A percentile compares a stretch with the other conserved stretches of the same genome.
These are phyloP conservation scores for Drosophila nikananu DNA, from an alignment of 1,140 invertebrate species.

Conservation along the genomic window DNA sequence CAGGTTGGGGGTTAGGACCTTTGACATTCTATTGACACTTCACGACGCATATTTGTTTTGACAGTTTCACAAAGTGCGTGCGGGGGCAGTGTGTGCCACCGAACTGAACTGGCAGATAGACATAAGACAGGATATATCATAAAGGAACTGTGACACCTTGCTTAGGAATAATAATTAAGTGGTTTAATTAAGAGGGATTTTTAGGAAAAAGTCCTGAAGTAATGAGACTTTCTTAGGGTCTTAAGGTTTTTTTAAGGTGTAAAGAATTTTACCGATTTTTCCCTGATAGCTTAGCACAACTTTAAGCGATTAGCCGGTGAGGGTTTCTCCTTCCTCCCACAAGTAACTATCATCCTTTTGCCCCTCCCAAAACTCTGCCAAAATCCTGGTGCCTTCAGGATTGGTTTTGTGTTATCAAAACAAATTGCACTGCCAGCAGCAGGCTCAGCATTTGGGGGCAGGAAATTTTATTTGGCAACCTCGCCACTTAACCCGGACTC, in stretches of 20 bases:
- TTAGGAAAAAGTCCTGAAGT: background rate
- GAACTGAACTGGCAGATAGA: constrained; percentile 19
- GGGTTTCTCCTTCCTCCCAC: background rate
- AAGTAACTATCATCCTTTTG: constrained; percentile 16
- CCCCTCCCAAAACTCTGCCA: background rate
- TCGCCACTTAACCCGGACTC: constrained; percentile 68
- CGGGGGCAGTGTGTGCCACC: constrained; percentile 14
- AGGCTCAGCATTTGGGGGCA: constrained; percentile 39
- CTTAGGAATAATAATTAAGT: background rate
- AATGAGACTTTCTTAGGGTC: background rate
- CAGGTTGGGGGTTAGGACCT: constrained; percentile 59
- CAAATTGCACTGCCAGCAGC: constrained; percentile 70
- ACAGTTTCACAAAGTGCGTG: constrained; percentile 43
- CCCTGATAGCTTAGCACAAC: background rate
- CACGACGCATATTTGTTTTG: constrained; percentile 77
- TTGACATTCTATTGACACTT: constrained; percentile 77
- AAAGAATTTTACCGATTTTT: background rate
- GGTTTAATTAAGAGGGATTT: background rate
- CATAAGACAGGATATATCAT: background rate
- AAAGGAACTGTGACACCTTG: background rate
- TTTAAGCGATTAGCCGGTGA: constrained; percentile 17
- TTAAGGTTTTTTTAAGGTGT: background rate
- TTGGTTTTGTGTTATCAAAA: constrained; percentile 74
- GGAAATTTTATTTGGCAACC: constrained; percentile 75
- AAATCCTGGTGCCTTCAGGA: constrained; percentile 36